A percentile compares a stretch with the other conserved stretches of the same genome.
Evolutionary conservation across 1,140 invertebrate species (phyloP).

Genomic region (Diorhabda sublineata): DNA sequence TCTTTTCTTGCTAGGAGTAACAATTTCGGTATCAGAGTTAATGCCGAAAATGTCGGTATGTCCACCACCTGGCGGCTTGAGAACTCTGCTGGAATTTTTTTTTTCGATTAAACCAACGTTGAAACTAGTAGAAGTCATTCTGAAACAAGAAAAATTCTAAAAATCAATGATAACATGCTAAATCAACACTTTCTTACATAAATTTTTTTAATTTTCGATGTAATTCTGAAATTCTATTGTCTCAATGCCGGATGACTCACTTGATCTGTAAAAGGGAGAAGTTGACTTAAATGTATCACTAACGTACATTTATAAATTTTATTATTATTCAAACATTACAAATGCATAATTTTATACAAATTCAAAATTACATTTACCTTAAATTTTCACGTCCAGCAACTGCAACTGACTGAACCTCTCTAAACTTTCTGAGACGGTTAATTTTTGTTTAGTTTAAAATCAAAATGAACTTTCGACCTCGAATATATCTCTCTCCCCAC

Average conservation of each 20-base stretch:
- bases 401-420: background rate
- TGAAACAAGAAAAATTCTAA: slow-evolving; percentile 16
- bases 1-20: slow-evolving; percentile 25
- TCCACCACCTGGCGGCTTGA: slow-evolving; percentile 37
- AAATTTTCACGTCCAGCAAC: background rate
- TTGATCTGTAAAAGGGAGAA: background rate
- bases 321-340: background rate
- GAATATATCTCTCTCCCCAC: background rate
- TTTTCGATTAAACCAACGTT: slow-evolving; percentile 33
- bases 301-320: background rate
- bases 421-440: background rate
- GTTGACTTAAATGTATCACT: background rate
- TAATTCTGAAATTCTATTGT: background rate
- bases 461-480: slow-evolving; percentile 11
- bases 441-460: slow-evolving; percentile 10
- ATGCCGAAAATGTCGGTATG: slow-evolving; percentile 40
- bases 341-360: background rate
- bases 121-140: slow-evolving; percentile 36
- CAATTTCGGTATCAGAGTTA: slow-evolving; percentile 14
- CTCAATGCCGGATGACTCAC: background rate
- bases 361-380: background rate
- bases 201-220: background rate
- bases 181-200: background rate
- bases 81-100: slow-evolving; percentile 35
- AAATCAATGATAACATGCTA: background rate